phyloP scores from a whole-genome alignment of 1,140 invertebrate genomes.

The Cydia amplana region DNA sequence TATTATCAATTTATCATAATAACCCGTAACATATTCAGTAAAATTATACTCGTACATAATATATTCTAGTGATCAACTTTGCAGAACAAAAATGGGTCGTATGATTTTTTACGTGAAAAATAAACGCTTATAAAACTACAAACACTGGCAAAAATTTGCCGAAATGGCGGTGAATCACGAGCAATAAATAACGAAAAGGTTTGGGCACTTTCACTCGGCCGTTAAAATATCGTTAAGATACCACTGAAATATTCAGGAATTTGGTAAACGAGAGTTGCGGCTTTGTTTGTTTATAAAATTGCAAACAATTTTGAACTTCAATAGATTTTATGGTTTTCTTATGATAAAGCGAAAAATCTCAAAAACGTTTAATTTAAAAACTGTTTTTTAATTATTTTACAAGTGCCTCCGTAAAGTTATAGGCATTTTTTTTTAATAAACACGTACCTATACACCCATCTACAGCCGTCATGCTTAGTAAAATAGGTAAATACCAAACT shows the following conservation, averaged over 20 bases:
- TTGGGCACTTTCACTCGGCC: slow-evolving; percentile 23
- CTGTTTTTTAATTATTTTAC: not conserved
- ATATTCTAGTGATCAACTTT: too few relatives aligned
- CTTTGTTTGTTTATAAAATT: slow-evolving; percentile 20
- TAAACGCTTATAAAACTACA: not conserved
- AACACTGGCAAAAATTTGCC: not conserved
- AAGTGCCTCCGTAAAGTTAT: not conserved
- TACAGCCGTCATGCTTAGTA: too few relatives aligned
- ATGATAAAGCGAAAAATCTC: not conserved
- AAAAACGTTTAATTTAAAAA: not conserved
- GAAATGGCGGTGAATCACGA: slow-evolving; percentile 20
- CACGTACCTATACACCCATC: too few relatives aligned
- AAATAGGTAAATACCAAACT: too few relatives aligned
- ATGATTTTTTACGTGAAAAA: not conserved
- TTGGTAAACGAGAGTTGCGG: slow-evolving; percentile 15
- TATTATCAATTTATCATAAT: not conserved
- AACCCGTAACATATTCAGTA: too few relatives aligned
- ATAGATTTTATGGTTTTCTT: not conserved
- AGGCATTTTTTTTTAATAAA: too few relatives aligned
- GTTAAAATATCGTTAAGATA: slow-evolving; percentile 22
- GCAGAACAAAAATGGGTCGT: not conserved
- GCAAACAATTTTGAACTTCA: slow-evolving; percentile 16
- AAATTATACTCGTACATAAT: too few relatives aligned
- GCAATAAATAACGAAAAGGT: slow-evolving; percentile 28
- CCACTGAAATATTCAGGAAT: not conserved